Conservation (phyloP, 2,797 vertebrate genomes). For the Crocidura indochinensis region DNA sequence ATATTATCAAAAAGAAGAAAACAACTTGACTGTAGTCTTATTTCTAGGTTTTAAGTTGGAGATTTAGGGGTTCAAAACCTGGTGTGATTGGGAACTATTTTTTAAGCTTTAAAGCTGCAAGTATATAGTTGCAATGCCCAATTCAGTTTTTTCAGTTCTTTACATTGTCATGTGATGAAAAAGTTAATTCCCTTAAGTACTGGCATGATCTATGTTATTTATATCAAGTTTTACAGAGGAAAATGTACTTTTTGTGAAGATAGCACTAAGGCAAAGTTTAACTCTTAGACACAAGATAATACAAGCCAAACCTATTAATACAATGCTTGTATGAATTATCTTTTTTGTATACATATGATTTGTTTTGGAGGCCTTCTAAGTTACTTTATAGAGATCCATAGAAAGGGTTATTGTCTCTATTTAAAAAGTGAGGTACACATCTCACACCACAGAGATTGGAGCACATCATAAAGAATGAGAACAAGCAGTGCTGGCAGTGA, state of each 20-base stretch:
- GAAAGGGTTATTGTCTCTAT: background rate
- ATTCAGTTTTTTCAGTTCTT: no score
- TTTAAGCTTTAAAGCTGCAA: background rate
- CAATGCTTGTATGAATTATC: no score
- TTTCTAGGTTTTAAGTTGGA: background rate
- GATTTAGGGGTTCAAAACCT: background rate
- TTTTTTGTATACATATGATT: background rate
- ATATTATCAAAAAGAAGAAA: background rate
- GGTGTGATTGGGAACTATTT: background rate
- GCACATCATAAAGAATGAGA: no score
- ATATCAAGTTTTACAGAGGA: background rate
- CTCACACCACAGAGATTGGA: no score
- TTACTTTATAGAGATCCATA: background rate
- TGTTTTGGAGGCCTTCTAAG: background rate
- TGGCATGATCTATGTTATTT: background rate
- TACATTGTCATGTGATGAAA: background rate
- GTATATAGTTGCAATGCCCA: background rate
- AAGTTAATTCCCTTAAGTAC: background rate
- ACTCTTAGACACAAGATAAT: background rate
- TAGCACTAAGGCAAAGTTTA: background rate
- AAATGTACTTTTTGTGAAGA: background rate
- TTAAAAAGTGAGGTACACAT: background rate
- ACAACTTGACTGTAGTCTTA: background rate
- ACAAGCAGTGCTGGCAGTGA: no score
- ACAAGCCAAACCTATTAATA: no score